A percentile compares a stretch with the other conserved stretches of the same genome.
Conservation (phyloP, 2,113 vertebrate genomes). For the Seriola dumerili region DNA sequence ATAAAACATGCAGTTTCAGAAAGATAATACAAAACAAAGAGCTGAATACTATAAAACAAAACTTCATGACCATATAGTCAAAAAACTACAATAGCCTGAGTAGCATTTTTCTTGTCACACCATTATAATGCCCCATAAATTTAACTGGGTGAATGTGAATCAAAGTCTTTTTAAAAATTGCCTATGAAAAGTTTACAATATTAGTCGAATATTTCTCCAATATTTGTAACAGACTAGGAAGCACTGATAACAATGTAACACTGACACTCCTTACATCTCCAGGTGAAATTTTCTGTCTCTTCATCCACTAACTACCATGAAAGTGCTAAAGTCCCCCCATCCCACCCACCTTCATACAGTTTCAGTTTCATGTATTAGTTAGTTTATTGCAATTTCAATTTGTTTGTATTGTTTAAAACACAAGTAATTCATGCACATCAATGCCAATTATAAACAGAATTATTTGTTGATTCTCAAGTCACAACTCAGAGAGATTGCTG, state of each 20-base stretch:
- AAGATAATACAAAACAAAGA: slow-evolving; percentile 35
- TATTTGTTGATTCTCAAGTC: slow-evolving; percentile 8
- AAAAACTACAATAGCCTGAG: not conserved
- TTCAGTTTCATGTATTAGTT: slow-evolving; percentile 17
- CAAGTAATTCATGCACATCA: slow-evolving; percentile 17
- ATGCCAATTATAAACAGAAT: not conserved
- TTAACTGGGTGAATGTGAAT: not conserved
- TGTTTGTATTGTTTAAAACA: not conserved
- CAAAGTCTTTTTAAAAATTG: slow-evolving; percentile 8
- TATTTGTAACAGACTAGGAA: slow-evolving; percentile 49
- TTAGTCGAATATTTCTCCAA: slow-evolving; percentile 11
- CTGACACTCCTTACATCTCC: slow-evolving; percentile 26
- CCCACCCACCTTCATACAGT: not conserved
- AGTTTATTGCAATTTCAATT: slow-evolving; percentile 13
- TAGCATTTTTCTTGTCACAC: not conserved
- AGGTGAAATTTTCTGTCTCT: slow-evolving; percentile 2
- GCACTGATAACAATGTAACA: slow-evolving; percentile 41
- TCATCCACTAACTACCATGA: not conserved
- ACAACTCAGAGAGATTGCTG: slow-evolving; percentile 14
- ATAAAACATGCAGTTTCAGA: slow-evolving; percentile 36
- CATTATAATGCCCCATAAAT: slow-evolving; percentile 12
- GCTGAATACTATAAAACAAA: slow-evolving; percentile 16
- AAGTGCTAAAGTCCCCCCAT: slow-evolving; percentile 26
- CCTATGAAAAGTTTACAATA: not conserved
- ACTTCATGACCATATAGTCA: not conserved